These are phyloP conservation scores for Chelonus insularis DNA, from an alignment of 1,140 invertebrate genomes.

Conservation along the genomic window DNA sequence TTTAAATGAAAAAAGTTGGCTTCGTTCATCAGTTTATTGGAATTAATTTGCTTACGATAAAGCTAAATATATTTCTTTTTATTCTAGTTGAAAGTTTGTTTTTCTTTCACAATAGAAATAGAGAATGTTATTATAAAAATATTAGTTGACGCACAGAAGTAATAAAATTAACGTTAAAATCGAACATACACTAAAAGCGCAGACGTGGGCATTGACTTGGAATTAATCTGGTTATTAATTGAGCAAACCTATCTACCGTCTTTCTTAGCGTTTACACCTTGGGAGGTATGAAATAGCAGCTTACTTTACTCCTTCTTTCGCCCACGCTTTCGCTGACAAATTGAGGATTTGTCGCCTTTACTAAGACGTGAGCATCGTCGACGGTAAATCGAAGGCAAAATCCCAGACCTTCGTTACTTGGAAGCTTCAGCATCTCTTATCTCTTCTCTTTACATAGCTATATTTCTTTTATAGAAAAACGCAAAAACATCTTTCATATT, in stretches of 20 bases:
- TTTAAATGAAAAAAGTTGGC: conserved; percentile 16
- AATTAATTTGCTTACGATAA: too few species aligned
- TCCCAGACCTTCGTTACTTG: not conserved
- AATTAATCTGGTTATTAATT: conserved; percentile 44
- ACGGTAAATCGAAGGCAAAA: conserved; percentile 1
- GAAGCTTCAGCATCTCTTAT: not conserved
- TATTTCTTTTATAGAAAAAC: too few species aligned
- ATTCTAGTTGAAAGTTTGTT: too few species aligned
- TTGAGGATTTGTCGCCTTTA: conserved; percentile 27
- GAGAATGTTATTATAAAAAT: too few species aligned
- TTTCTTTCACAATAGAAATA: too few species aligned
- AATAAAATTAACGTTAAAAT: too few species aligned
- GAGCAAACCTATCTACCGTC: conserved; percentile 25
- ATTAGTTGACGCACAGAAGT: too few species aligned
- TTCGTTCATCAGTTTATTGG: conserved; percentile 1
- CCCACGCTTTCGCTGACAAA: conserved; percentile 22
- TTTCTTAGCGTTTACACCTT: conserved; percentile 15
- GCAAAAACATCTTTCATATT: too few species aligned
- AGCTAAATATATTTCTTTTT: too few species aligned
- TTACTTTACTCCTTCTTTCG: conserved; percentile 23
- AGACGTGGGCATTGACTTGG: conserved; percentile 27
- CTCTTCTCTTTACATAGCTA: too few species aligned
- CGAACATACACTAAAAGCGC: too few species aligned
- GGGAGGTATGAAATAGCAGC: conserved; percentile 26
- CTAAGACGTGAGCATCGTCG: not conserved